Evolutionary conservation across 2,888 invertebrate genomes (phyloP).

Genomic region (Apodemia mormo): DNA sequence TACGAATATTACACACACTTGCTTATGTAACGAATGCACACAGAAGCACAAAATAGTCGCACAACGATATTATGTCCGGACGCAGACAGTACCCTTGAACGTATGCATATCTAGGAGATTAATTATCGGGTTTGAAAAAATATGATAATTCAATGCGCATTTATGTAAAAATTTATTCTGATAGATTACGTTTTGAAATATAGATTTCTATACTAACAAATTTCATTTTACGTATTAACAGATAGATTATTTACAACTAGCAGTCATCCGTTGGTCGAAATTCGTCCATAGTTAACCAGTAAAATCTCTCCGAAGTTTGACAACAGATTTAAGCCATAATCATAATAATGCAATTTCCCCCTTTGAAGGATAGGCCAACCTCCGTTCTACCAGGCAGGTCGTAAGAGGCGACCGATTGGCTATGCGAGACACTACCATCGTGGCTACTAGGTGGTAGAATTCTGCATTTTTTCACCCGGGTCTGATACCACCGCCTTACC

Average conservation of each 20-base stretch:
- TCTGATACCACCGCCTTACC: too few relatives aligned
- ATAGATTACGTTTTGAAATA: background rate
- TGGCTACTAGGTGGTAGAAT: too few relatives aligned
- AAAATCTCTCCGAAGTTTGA: too few relatives aligned
- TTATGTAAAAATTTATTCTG: conserved; percentile 18
- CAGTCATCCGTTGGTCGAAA: too few relatives aligned
- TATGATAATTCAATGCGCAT: conserved; percentile 51
- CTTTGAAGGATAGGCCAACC: too few relatives aligned
- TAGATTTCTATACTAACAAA: background rate
- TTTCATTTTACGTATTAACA: background rate
- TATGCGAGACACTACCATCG: too few relatives aligned
- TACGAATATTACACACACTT: conserved; percentile 51
- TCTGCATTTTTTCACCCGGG: too few relatives aligned
- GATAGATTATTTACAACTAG: background rate
- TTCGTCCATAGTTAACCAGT: too few relatives aligned
- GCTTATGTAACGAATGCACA: conserved; percentile 44
- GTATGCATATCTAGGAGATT: conserved; percentile 68
- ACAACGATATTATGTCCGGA: conserved; percentile 56
- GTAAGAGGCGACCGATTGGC: too few relatives aligned
- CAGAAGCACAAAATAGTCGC: conserved; percentile 47
- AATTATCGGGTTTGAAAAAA: conserved; percentile 78
- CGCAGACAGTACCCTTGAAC: conserved; percentile 78
- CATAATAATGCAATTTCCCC: too few relatives aligned
- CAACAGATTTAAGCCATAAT: too few relatives aligned
- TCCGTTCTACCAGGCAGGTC: too few relatives aligned